Evolutionary conservation across 2,797 vertebrate genomes (phyloP), one percentile per base, ranked within the genome.

Genomic region (Danio aesculapii): DNA sequence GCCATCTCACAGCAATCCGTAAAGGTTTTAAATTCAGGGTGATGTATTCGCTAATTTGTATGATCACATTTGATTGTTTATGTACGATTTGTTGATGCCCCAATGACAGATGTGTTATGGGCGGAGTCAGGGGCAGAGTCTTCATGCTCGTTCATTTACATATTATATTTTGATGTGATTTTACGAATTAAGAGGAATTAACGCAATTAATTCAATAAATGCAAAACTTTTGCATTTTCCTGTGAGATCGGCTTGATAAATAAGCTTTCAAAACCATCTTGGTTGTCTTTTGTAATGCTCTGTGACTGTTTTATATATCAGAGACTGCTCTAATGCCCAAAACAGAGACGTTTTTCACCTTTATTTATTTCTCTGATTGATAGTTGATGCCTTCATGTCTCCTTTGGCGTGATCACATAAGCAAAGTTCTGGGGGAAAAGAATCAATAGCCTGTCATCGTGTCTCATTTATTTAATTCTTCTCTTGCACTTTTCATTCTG

Each of bases 401-500:
- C 44, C 55, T 50, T 67, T 61, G 30, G 17, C 8, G 21, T 53
- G 21, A 49, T 75, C 41, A 46, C 58, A 64, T 43, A 66, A 49
- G 66, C 13, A 30, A 70, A 44, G 9, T 9, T 70, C 14, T 52
- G 19, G 16, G 47, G 41, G 8, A 3, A 21, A 14, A 21, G 9
- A 79, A 63, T 63, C 49, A 12, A 70, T 71, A 21, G 46, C 76
- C 52, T 72, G 52, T n/a, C 17, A 47, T 69, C 58, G 5, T 17
- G 83, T 85, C 84, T 87, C 80, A 57, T 47, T 66, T 3, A 19
- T 41, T 81, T 49, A 6, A 72, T 82, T 88, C 86, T 86, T 87
- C 86, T 88, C 84, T 85, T 88, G 86, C 89, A 83, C 83, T 82
- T 85, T 70, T 84, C 86, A 86, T 88, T 81, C 85, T 85, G 86